These are phyloP conservation scores for Tricholauxania praeusta DNA, from an alignment of 2,888 invertebrate species.

Conservation along the genomic window DNA sequence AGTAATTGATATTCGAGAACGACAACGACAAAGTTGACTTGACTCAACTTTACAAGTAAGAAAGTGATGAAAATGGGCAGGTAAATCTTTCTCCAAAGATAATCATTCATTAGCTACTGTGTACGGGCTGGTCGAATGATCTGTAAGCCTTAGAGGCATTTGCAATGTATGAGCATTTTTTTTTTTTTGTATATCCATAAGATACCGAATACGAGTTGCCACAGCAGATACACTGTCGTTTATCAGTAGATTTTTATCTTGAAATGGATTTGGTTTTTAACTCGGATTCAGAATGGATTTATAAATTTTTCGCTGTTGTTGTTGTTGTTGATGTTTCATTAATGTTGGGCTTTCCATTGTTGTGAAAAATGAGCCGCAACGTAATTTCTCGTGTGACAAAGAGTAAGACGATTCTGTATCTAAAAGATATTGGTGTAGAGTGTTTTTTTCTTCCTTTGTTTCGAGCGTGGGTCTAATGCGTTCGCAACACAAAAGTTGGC, in stretches of 20 bases:
- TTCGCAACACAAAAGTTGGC: not conserved
- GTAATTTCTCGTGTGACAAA: conserved; percentile 16
- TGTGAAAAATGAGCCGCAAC: conserved; percentile 14
- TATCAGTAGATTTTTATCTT: conserved; percentile 15
- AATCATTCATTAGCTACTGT: conserved; percentile 23
- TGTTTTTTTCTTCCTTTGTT: too few relatives aligned
- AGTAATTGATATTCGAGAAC: too few relatives aligned
- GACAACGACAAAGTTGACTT: not conserved
- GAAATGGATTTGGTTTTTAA: conserved; percentile 9
- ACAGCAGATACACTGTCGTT: not conserved
- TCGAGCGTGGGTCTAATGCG: conserved; percentile 5
- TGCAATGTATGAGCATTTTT: too few relatives aligned
- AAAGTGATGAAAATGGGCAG: conserved; percentile 26
- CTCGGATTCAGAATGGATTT: not conserved
- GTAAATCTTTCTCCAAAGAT: conserved; percentile 19
- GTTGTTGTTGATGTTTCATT: conserved; percentile 15
- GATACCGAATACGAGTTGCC: not conserved
- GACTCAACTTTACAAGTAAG: not conserved
- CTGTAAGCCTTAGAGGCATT: not conserved
- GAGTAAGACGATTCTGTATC: not conserved
- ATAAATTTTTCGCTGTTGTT: not conserved
- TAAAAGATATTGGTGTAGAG: not conserved
- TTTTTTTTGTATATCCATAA: not conserved
- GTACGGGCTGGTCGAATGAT: not conserved
- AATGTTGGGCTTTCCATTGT: conserved; percentile 21